Conservation (phyloP, 2,888 invertebrate genomes). For the Cantharis nigra region DNA sequence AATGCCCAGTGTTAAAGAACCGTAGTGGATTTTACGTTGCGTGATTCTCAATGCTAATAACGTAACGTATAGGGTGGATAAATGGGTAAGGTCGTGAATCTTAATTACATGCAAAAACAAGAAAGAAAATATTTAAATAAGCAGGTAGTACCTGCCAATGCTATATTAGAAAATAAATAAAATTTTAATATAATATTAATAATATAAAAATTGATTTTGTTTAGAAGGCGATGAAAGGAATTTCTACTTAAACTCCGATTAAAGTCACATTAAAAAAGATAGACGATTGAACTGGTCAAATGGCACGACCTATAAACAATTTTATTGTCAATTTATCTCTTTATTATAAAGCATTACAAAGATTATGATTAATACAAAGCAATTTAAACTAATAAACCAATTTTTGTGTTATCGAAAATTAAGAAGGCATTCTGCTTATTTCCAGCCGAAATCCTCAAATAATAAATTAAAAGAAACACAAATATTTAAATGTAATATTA, state of each 20-base stretch:
- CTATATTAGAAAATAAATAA: neutral
- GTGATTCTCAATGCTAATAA: conserved; percentile 15
- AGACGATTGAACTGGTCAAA: conserved; percentile 45
- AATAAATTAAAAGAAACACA: neutral
- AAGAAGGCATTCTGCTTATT: neutral
- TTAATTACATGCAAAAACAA: conserved; percentile 13
- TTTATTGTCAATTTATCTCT: conserved; percentile 49
- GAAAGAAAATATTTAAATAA: neutral
- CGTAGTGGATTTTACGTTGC: conserved; percentile 6
- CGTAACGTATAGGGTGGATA: conserved; percentile 23
- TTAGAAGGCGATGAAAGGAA: neutral
- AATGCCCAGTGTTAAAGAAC: neutral
- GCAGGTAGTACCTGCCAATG: neutral
- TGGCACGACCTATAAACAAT: conserved; percentile 47
- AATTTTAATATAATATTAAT: neutral
- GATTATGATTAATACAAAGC: conserved; percentile 22
- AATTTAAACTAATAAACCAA: conserved; percentile 18
- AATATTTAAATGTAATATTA: neutral
- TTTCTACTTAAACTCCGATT: conserved; percentile 26
- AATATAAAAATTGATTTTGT: neutral
- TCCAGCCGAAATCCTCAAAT: neutral
- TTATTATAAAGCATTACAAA: conserved; percentile 26
- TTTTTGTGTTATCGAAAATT: neutral
- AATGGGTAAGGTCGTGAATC: conserved; percentile 12
- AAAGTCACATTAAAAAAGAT: conserved; percentile 16